Evolutionary conservation across 2,113 vertebrate genomes (phyloP), one percentile per base, ranked within the genome.

Genomic region (Mormyrus iriodes): DNA sequence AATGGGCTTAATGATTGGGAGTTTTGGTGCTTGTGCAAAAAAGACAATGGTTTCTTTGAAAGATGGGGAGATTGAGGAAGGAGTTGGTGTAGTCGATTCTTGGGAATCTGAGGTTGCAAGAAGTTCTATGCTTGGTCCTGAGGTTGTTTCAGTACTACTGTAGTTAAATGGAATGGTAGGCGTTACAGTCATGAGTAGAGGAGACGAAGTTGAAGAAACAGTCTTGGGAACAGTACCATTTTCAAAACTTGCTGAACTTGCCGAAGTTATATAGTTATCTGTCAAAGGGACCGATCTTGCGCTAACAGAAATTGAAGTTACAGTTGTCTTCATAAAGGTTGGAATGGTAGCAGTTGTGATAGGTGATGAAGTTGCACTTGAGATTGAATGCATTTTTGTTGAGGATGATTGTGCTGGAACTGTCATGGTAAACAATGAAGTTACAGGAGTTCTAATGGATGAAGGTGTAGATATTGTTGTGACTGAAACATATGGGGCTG

Each of bases 1-100:
- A 53, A 89, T 87, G 27, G 84, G 89, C 17, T 31, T 86, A 49
- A 76, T 24, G 9, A 89, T 49, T 86, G 46, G 19, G 27, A 76
- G 17, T 44, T 49, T 89, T 10, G 61, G 85, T 44, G 55, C 52
- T 27, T 89, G 48, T 53, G 58, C 24, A 35, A 89, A 76, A 51
- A 86, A 76, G n/a, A 86, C 24, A 55, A 86, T 65, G 24, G 53
- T 89, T 89, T 27, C 82, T 27, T 21, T 85, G 17, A 35, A 42
- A 39, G 13, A 44, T 49, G 55, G 51, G 13, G 31, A 5, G 9
- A 27, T 31, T 3, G 52, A 2, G 52, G 31, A 19, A 7, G 73
- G 35, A 42, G 39, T 42, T 79, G 73, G 17, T 79, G 35, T 39
- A 79, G 73, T 79, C 19, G 24, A 42, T 46, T 42, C 35, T 39